Percentiles rank a stretch among this genome's conserved stretches.
These are phyloP conservation scores for Pao palembangensis DNA, from an alignment of 2,113 vertebrate genomes.

Conservation along the genomic window DNA sequence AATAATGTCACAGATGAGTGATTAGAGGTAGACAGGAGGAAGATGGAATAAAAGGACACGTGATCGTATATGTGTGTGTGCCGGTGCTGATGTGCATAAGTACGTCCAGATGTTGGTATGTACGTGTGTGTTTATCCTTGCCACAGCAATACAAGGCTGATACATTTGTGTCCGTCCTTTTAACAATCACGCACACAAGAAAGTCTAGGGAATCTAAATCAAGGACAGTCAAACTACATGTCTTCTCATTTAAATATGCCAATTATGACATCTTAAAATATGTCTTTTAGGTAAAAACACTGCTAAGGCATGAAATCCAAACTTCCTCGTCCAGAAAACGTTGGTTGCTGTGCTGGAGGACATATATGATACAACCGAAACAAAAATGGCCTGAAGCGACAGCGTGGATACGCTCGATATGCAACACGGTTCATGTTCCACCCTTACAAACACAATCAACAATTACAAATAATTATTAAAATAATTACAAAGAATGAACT, in stretches of 20 bases:
- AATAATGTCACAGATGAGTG: constrained; percentile 50
- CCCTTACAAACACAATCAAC: constrained; percentile 54
- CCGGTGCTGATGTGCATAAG: constrained; percentile 10
- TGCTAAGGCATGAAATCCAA: constrained; percentile 18
- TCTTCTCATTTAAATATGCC: constrained; percentile 2
- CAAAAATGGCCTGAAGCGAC: constrained; percentile 17
- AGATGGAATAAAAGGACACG: constrained; percentile 43
- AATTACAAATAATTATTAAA: constrained; percentile 64
- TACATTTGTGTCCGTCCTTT: not conserved
- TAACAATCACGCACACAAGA: not conserved
- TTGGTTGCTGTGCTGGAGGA: constrained; percentile 26
- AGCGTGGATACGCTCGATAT: constrained; percentile 26
- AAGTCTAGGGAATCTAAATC: no score
- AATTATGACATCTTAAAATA: constrained; percentile 28
- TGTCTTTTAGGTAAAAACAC: constrained; percentile 31
- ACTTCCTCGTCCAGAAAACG: constrained; percentile 30
- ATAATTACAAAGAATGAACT: constrained; percentile 53
- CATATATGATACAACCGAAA: constrained; percentile 51
- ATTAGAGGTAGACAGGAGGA: constrained; percentile 66
- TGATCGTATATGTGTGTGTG: constrained; percentile 19
- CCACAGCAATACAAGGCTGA: not conserved
- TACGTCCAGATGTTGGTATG: constrained; percentile 17
- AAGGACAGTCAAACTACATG: no score
- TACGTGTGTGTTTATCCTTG: no score
- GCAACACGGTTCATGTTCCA: constrained; percentile 47